Base-by-base conservation (phyloP, 1,140 invertebrate genomes). In the Formica exsecta region DNA sequence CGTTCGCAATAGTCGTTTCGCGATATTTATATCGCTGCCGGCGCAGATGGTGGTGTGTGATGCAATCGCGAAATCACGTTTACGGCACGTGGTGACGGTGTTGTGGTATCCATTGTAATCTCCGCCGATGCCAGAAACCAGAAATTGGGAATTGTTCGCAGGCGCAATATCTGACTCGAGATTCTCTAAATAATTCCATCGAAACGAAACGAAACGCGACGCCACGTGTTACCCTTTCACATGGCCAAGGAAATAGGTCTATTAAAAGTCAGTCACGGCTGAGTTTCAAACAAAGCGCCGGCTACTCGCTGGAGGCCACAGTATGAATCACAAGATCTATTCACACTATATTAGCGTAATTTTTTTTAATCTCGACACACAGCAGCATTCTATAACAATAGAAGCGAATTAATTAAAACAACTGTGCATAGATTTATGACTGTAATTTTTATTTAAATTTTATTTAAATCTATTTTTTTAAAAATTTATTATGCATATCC, bases 21-120 rank as follows among this genome's bases (percentile, higher is more conserved):
- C 48, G 76, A 66, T 68, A 51, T 79, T 68, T 68, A 68, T 54
- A 54, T 68, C 44, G 36, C 44, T 29, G n/a, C 22, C 9, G 44
- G 32, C 44, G 8, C 41, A 41, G 44, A 80, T 48, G 32, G 29
- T 68, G 51, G n/a, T 9, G 38, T 29, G 9, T 71, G 77, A 81
- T 81, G 48, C 77, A 83, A 83, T 83, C 38, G n/a, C 38, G 80
- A 62, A 70, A 75, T 83, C 80, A 83, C 70, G 54, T 80, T 68
- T 36, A 13, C 38, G 54, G 22, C 79, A 62, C 79, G 79, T 62
- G 68, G 51, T 22, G 25, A 8, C 7, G 65, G 22, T 6, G 32
- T 29, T 16, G 38, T 59, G 38, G 54, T 8, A 75, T 62, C 36
- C 70, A 75, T 83, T 83, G 68, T 48, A 57, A 83, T 83, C 61